phyloP scores from a whole-genome alignment of 2,113 vertebrate genomes.

The Oreochromis aureus region DNA sequence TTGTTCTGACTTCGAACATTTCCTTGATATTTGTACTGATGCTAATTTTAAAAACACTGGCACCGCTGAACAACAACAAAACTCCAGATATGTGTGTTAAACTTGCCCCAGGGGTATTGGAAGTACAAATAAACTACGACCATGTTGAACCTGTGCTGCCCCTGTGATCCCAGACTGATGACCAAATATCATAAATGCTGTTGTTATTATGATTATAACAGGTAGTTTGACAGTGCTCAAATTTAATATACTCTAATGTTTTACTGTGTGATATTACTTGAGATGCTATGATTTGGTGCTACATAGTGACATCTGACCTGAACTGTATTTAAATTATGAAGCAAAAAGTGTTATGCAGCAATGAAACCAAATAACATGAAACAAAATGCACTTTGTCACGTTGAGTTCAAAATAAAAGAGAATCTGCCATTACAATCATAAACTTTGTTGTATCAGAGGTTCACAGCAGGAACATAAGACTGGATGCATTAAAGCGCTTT shows the following conservation, averaged over 20 bases:
- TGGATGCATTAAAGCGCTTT: neutral
- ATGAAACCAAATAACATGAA: neutral
- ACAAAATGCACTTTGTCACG: neutral
- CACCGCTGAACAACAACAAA: neutral
- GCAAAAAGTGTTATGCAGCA: neutral
- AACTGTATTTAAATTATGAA: neutral
- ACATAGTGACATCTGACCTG: neutral
- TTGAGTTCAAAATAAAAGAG: fast-evolving
- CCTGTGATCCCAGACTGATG: neutral
- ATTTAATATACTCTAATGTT: neutral
- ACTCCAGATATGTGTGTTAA: neutral
- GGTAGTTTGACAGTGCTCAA: neutral
- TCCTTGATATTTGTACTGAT: neutral
- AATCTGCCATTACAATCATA: neutral
- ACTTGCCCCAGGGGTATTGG: neutral
- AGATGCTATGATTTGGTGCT: neutral
- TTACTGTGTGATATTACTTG: neutral
- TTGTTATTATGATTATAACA: neutral
- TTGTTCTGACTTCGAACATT: neutral
- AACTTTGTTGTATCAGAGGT: neutral
- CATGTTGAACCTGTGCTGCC: neutral
- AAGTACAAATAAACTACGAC: fast-evolving
- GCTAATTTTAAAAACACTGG: neutral
- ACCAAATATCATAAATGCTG: neutral
- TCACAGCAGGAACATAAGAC: neutral